Conservation (phyloP, 2,888 invertebrate genomes). For the Acrocyrtus sp. region DNA sequence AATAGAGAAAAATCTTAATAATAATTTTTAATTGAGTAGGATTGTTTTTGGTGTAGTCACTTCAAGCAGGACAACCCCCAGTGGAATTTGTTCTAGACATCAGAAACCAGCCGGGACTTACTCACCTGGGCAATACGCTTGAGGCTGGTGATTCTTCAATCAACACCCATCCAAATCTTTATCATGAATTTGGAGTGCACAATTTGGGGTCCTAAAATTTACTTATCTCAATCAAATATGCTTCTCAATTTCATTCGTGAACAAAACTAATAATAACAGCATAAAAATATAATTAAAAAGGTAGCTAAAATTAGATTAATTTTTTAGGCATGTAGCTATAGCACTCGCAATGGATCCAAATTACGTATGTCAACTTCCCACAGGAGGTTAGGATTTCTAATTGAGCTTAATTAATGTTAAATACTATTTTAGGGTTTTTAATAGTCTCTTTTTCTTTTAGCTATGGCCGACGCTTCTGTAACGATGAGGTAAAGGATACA, state of each 20-base stretch:
- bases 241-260: too few relatives aligned
- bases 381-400: too few relatives aligned
- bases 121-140: not conserved
- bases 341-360: not conserved
- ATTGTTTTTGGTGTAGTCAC: not conserved
- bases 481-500: too few relatives aligned
- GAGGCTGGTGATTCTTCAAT: not conserved
- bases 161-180: not conserved
- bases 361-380: not conserved
- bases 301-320: too few relatives aligned
- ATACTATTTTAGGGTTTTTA: too few relatives aligned
- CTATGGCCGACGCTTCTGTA: too few relatives aligned
- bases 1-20: not conserved
- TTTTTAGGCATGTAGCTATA: not conserved
- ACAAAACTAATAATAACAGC: too few relatives aligned
- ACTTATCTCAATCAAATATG: too few relatives aligned
- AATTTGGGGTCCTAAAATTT: too few relatives aligned
- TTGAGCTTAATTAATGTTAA: too few relatives aligned
- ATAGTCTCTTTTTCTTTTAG: too few relatives aligned
- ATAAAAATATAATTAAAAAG: too few relatives aligned
- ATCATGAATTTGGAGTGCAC: not conserved
- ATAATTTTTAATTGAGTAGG: not conserved
- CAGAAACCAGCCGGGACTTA: not conserved
- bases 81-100: not conserved
- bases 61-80: not conserved